These are phyloP conservation scores for Pristis pectinata DNA, from an alignment of 2,797 vertebrate genomes.

Conservation along the genomic window DNA sequence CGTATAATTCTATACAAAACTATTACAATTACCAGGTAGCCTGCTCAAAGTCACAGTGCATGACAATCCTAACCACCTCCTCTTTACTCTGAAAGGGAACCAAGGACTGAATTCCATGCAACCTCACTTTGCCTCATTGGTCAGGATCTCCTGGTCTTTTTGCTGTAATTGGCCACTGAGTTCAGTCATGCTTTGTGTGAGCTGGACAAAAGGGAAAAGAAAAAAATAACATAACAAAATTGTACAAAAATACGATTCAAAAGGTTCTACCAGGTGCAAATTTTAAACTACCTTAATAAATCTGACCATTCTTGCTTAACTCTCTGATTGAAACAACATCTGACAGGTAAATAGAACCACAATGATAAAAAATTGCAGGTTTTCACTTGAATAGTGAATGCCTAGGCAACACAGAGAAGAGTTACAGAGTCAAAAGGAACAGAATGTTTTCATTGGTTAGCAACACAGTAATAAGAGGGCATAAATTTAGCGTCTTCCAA, in stretches of 20 bases:
- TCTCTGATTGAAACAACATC: neutral
- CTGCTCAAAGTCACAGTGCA: too few species aligned
- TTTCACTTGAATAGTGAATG: neutral
- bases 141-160: slow-evolving; percentile 32
- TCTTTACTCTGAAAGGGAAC: neutral
- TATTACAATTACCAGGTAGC: neutral
- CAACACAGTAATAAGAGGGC: neutral
- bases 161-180: slow-evolving; percentile 8
- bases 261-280: neutral
- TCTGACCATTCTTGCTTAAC: neutral
- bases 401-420: neutral
- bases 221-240: neutral
- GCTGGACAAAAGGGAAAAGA: slow-evolving; percentile 13
- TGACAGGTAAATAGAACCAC: neutral
- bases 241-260: neutral
- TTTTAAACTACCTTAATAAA: neutral
- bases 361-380: neutral
- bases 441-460: neutral
- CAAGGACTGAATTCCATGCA: neutral
- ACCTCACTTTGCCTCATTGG: slow-evolving; percentile 22
- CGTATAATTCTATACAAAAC: neutral
- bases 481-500: neutral
- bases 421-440: neutral
- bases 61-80: neutral
- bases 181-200: slow-evolving; percentile 33